Conservation (phyloP, 2,888 invertebrate species). For the Busseola fusca region DNA sequence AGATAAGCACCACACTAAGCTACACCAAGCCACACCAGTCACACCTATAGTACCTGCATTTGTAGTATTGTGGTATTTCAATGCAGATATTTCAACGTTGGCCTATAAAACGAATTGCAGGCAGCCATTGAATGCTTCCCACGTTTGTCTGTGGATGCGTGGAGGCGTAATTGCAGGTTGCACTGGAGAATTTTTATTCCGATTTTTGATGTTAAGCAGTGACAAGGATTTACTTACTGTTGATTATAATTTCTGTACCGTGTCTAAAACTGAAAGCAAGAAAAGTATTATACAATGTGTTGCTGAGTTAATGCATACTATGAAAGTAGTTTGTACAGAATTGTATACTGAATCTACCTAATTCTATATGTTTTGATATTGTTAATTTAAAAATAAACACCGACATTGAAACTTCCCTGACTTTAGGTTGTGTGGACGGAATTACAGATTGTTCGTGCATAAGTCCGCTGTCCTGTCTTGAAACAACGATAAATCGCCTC, state of each 20-base stretch:
- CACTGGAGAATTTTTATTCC: neutral
- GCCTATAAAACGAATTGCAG: neutral
- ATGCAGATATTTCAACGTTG: neutral
- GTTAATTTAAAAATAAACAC: too few species aligned
- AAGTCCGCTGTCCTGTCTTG: neutral
- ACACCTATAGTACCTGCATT: neutral
- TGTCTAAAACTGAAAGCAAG: too few species aligned
- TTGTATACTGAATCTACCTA: too few species aligned
- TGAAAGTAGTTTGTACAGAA: too few species aligned
- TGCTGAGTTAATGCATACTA: too few species aligned
- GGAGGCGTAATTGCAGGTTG: neutral
- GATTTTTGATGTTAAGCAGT: neutral
- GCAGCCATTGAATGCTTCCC: neutral
- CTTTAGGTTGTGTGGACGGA: neutral
- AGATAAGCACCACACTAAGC: too few species aligned
- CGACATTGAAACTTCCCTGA: neutral
- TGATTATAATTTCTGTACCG: neutral
- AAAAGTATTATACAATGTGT: too few species aligned
- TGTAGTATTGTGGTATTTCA: neutral
- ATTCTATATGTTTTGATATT: too few species aligned
- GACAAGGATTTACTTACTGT: neutral
- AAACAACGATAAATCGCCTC: neutral
- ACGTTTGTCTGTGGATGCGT: neutral
- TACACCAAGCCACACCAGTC: too few species aligned
- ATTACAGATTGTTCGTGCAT: neutral